Base-by-base conservation (phyloP, 37 sponge, comb jelly and placozoan genomes). In the Mnemiopsis leidyi region DNA sequence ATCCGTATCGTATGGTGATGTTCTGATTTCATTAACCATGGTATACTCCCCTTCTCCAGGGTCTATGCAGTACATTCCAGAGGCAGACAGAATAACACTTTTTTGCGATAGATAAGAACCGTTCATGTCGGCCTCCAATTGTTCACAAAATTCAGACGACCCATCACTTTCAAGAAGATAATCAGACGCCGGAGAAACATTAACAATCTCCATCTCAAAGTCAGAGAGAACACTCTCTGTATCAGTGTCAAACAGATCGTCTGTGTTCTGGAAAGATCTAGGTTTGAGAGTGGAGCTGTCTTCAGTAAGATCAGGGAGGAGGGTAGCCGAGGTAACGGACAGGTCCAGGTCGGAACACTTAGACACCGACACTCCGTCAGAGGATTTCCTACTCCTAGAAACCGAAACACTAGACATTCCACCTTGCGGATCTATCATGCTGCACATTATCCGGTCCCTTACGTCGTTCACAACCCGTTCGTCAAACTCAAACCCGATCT, bases 151-250 rank as follows among this genome's bases (percentile, higher is more conserved):
- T 29, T 25, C 20, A 23, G 7, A 25, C 2, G 75, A 23, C n/a
- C 3, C 21, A 71, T 23, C 3, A 23, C 20, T n/a, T 5, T 29
- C 2, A 28, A 23, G 3, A 29, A 5, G 30, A 5, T 23, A 28
- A 28, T 71, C 75, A 71, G 30, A n/a, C 3, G 20, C n/a, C 75
- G 20, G n/a, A 28, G 75, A 71, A 71, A 5, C 75, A 25, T 28
- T 28, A n/a, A 28, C n/a, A 18, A 71, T 28, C 20, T 71, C 75
- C 75, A 71, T 71, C 75, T 71, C 75, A 28, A 71, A 29, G 30
- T 71, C 75, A 71, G 30, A 29, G n/a, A 71, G 75, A n/a, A 29
- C n/a, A 71, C 75, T 71, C 75, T 71, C 75, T 29, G 75, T 71
- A 25, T 71, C 75, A 71, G 30, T 71, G 30, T 71, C 75, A 18